Conservation (phyloP, 1,140 invertebrate species). For the Hyposmocoma kahamanoa region DNA sequence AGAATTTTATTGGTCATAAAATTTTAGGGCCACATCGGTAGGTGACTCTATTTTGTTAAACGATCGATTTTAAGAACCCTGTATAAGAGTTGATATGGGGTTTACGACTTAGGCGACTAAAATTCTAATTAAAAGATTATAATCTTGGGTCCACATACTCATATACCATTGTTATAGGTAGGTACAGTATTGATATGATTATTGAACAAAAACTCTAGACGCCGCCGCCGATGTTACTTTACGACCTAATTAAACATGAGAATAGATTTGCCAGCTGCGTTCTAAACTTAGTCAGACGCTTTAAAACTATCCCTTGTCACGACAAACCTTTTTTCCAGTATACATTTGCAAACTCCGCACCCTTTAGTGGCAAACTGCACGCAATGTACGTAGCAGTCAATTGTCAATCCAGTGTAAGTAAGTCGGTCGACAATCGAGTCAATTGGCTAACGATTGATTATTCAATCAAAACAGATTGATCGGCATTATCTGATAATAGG, state of each 20-base stretch:
- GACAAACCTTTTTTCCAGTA: too few relatives aligned
- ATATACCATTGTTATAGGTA: too few relatives aligned
- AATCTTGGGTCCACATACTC: too few relatives aligned
- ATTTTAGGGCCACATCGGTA: slow-evolving; percentile 52
- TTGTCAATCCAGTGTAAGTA: neutral
- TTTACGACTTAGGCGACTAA: slow-evolving; percentile 20
- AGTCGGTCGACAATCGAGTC: slow-evolving; percentile 21
- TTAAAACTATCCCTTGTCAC: too few relatives aligned
- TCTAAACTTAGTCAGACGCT: too few relatives aligned
- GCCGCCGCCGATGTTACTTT: neutral
- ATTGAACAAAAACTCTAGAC: too few relatives aligned
- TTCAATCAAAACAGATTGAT: slow-evolving; percentile 65
- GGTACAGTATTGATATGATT: too few relatives aligned
- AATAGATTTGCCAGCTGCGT: neutral
- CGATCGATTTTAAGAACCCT: slow-evolving; percentile 46
- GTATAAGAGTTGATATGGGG: slow-evolving; percentile 26
- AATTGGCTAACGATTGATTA: slow-evolving; percentile 65
- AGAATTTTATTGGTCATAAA: slow-evolving; percentile 56
- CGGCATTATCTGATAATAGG: slow-evolving; percentile 61
- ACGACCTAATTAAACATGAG: neutral
- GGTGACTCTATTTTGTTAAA: slow-evolving; percentile 52
- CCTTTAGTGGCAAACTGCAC: too few relatives aligned
- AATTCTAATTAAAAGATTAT: slow-evolving; percentile 34
- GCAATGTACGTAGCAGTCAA: too few relatives aligned
- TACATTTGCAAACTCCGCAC: too few relatives aligned